Base-by-base conservation (phyloP, 1,140 invertebrate genomes). In the Rhyacophila brunnea region DNA sequence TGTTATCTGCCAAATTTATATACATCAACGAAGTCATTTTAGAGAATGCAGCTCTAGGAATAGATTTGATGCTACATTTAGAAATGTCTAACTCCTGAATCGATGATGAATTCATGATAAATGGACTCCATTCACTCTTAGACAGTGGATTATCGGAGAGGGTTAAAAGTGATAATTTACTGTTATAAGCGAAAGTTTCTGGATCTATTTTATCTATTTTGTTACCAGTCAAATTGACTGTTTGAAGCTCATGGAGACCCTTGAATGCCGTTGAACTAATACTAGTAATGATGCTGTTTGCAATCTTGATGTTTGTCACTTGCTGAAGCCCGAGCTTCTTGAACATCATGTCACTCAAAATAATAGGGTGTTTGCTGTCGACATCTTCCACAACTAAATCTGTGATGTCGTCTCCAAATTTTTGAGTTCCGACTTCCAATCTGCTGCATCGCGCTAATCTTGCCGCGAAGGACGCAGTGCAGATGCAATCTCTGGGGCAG, bases 31-130 rank as follows among this genome's bases (percentile, higher is more conserved):
- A 81, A 3, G 76, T 70, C 74, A 88, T 81, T 58, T 84, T 78
- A 4, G 75, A 72, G 58, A 88, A 86, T 1, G 83, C 81, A 13
- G 79, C 77, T 23, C 77, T 79, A 1, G 80, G 78, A 19, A 88
- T 70, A 55, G 80, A 79, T 44, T 79, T 73, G 48, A 88, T 70
- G 40, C 84, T 83, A 68, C 87, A 88, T 40, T 81, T 79, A 6
- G 87, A 86, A 42, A 88, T 73, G 56, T 84, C 82, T 19, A 89
- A 71, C 68, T 89, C 86, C 56, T 83, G 83, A 14, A 88, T 79
- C 20, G 79, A 83, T 1, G 80, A 74, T 7, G 86, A 82, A 49
- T 84, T 79, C 2, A 85, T 66, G 28, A 87, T 75, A 55, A 81
- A 83, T 7, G 83, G 74, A 9, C 61, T 42, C 34, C 60, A 63